Evolutionary conservation across 1,140 invertebrate species (phyloP).

Genomic region (Apis cerana): DNA sequence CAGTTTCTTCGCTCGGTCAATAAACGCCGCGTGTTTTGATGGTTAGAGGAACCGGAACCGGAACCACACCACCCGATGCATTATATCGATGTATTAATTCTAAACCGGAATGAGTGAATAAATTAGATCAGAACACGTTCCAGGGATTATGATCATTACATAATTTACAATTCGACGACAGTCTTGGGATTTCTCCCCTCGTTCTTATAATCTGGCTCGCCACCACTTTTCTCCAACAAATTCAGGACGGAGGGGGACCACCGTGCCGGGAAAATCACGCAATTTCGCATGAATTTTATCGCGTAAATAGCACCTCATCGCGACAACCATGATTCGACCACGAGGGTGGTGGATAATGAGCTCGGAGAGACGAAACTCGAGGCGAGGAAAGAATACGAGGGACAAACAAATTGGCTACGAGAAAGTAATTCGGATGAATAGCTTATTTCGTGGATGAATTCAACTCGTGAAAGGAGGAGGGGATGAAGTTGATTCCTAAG

Average conservation of each 20-base stretch:
- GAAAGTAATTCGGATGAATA: background rate
- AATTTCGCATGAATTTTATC: constrained; percentile 47
- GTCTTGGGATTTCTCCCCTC: background rate
- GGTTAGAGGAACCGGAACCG: background rate
- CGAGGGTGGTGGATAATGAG: constrained; percentile 39
- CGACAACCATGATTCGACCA: constrained; percentile 50
- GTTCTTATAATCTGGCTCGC: constrained; percentile 25
- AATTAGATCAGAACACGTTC: constrained; percentile 15
- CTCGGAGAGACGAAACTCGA: constrained; percentile 23
- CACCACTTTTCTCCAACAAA: background rate
- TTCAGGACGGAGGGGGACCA: background rate
- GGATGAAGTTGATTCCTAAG: background rate
- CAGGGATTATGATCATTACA: background rate
- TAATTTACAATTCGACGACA: constrained; percentile 11
- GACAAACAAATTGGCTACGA: background rate
- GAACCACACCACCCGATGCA: too few species aligned
- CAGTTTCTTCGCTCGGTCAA: background rate
- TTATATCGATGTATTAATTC: background rate
- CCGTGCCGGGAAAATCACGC: constrained; percentile 54
- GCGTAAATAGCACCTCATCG: constrained; percentile 42
- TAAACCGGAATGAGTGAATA: background rate
- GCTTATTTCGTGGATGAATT: background rate
- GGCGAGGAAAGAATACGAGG: background rate
- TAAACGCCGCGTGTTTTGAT: background rate
- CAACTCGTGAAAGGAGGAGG: too few species aligned